Base-by-base conservation (phyloP, 2,113 vertebrate genomes). In the Neodontobutis hainanensis region DNA sequence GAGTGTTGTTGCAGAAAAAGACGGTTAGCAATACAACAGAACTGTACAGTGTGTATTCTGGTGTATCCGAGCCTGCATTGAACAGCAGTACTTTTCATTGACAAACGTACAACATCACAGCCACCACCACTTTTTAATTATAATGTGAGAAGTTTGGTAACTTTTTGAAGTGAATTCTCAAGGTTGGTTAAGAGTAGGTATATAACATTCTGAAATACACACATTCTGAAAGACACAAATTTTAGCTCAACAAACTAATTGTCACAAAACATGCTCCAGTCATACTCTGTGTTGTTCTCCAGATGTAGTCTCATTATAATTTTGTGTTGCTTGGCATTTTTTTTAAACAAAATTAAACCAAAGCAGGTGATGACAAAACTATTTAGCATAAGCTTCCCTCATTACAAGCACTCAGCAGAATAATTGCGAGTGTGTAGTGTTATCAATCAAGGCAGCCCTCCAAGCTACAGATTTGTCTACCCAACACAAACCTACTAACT, bases 301-400 rank as follows among this genome's bases (percentile, higher is more conserved):
- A 62, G 56, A 71, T 68, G 60, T 70, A 47, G 55, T 65, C 10
- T 46, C 60, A 68, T 73, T 77, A 43, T 47, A 44, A 55, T 80
- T 75, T 59, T 16, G 4, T 45, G 16, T n/a, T n/a, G 32, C 49
- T 71, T 44, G 40, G 53, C 48, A 43, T 66, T 56, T 63, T 34
- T 11, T 63, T 34, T 11, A 15, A 56, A 68, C 56, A 48, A 55
- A 78, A 61, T 46, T 35, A 47, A 55, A 16, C 38, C 5, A 16
- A n/a, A 58, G 40, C 56, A 58, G 40, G 56, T 58, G 15, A 58
- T 58, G 56, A 16, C 56, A n/a, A 57, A 40, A 57, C 35, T 58
- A 11, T 58, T 58, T 40, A 58, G 40, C 56, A 58, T 27, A 43
- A 58, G 16, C 36, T 38, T 43, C 4, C 8, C 40, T 42, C 38